Conservation (phyloP, 2,797 vertebrate genomes). For the Apogon talboti region DNA sequence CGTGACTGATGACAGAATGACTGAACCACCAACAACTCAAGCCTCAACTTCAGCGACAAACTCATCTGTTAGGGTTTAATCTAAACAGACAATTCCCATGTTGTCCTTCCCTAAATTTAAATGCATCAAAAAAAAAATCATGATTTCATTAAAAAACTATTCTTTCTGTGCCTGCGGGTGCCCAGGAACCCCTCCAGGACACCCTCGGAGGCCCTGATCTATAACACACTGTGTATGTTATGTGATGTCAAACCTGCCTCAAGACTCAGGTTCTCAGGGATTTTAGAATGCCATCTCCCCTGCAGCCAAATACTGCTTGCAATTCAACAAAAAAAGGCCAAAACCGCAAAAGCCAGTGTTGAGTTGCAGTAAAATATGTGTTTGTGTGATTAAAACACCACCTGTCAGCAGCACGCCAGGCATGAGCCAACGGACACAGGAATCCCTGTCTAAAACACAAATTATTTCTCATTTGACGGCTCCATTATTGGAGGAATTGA, state of each 20-base stretch:
- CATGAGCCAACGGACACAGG: constrained; percentile 26
- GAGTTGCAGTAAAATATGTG: constrained; percentile 22
- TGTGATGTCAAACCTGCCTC: constrained; percentile 41
- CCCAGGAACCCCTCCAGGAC: constrained; percentile 30
- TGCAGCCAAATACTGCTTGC: constrained; percentile 44
- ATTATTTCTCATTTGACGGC: constrained; percentile 22
- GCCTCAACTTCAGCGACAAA: too few species aligned
- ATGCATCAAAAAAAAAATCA: constrained; percentile 24
- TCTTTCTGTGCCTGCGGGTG: constrained; percentile 31
- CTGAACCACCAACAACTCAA: too few species aligned
- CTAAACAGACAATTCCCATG: not conserved
- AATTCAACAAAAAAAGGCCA: constrained; percentile 30
- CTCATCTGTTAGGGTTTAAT: constrained; percentile 5
- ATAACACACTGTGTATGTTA: constrained; percentile 36
- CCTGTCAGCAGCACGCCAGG: constrained; percentile 38
- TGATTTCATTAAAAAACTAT: constrained; percentile 47
- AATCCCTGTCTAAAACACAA: constrained; percentile 6
- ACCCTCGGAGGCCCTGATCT: constrained; percentile 24
- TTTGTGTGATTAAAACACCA: constrained; percentile 51
- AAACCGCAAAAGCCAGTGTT: constrained; percentile 24
- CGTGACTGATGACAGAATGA: too few species aligned
- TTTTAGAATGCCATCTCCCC: constrained; percentile 61
- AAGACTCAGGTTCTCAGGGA: constrained; percentile 47
- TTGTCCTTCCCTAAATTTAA: constrained; percentile 28
- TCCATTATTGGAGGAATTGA: constrained; percentile 25